A percentile compares a stretch with the other conserved stretches of the same genome.
Evolutionary conservation across 2,113 vertebrate species (phyloP).

Genomic region (Elephas maximus): DNA sequence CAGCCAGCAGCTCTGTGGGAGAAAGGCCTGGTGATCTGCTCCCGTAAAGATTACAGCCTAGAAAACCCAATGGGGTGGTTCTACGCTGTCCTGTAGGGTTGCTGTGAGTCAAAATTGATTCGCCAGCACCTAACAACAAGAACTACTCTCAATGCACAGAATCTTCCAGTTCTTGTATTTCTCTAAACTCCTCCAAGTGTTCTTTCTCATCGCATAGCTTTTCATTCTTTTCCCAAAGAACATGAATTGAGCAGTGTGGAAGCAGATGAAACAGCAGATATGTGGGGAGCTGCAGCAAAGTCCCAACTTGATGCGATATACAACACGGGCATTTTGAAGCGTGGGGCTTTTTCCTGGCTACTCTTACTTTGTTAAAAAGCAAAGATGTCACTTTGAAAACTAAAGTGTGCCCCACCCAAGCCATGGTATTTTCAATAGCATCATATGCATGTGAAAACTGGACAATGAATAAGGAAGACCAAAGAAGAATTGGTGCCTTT

Average conservation of each 20-base stretch:
- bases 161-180: background rate
- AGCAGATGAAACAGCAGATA: too few relatives aligned
- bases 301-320: fast-evolving
- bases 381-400: too few relatives aligned
- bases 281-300: background rate
- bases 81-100: too few relatives aligned
- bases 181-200: background rate
- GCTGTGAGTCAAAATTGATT: too few relatives aligned
- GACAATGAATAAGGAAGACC: too few relatives aligned
- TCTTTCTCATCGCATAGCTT: background rate
- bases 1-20: too few relatives aligned
- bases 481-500: too few relatives aligned
- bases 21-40: too few relatives aligned
- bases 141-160: background rate
- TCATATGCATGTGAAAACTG: too few relatives aligned
- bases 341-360: background rate
- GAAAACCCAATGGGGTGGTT: background rate
- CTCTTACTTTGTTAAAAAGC: background rate
- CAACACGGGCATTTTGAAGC: fast-evolving
- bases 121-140: too few relatives aligned
- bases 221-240: background rate
- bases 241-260: background rate
- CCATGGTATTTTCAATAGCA: too few relatives aligned
- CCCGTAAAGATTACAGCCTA: background rate
- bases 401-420: too few relatives aligned